Base-by-base conservation (phyloP, 2,888 invertebrate genomes). In the Chymomyza amoena region DNA sequence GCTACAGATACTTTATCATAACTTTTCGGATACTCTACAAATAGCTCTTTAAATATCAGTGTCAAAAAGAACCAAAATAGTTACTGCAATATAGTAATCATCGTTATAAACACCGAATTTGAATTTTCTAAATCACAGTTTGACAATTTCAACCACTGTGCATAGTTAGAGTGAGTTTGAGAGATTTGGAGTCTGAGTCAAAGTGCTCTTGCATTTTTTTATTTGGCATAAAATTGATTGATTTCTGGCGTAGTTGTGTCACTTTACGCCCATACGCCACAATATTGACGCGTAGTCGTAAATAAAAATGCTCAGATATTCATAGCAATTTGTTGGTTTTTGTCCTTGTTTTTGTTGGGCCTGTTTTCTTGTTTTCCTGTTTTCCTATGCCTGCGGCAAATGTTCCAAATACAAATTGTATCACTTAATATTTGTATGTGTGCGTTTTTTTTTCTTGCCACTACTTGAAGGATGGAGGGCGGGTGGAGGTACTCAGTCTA, bases 221-320 rank as follows among this genome's bases (percentile, higher is more conserved):
- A 45, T 45, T 45, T 13, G 54, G 78, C 64, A 67, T 59, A 20
- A 69, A 80, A 76, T 84, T 84, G 86, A 84, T 84, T 84, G 84
- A 84, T 84, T 84, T 84, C 70, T 75, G 75, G 77, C 70, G 73
- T 78, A 81, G 82, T 75, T 76, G 64, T 73, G 75, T 74, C 84
- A 66, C 10, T 67, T 64, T 62, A 28, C 16, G 51, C 63, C 13
- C 36, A 16, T 13, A 15, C 20, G 57, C n/a, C 57, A 63, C 61
- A 70, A 69, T 79, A 75, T 83, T 83, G 79, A 85, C 84, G 72
- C 68, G 73, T 69, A 81, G 81, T 81, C 86, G 86, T 86, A 83
- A 83, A 84, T 84, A 84, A 86, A 86, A 84, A 81, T 82, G 82
- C 86, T 83, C 83, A 75, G 74, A 80, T 78, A 84, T 87, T 84